Evolutionary conservation across 2,113 vertebrate genomes (phyloP).

Genomic region (Pseudorhombus dupliciocellatus): DNA sequence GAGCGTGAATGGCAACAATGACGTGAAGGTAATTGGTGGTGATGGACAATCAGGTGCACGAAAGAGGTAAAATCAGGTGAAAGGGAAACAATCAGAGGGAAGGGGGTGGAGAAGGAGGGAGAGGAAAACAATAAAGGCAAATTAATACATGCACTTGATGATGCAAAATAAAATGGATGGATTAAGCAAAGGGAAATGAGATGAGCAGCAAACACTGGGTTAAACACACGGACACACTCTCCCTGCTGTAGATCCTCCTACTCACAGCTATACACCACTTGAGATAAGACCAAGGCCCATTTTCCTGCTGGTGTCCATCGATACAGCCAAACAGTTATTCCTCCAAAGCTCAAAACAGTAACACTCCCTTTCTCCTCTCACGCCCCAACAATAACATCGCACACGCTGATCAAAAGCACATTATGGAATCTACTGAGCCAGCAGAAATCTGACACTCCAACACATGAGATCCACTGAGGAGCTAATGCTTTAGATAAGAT

Average conservation of each 20-base stretch:
- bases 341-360: not conserved
- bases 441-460: conserved; percentile 16
- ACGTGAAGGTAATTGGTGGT: not conserved
- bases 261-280: not conserved
- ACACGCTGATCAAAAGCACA: conserved; percentile 7
- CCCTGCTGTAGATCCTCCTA: not conserved
- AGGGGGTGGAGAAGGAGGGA: conserved; percentile 20
- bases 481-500: not conserved
- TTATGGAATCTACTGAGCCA: not conserved
- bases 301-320: not conserved
- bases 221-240: not conserved
- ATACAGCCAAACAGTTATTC: not conserved
- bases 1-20: conserved; percentile 5
- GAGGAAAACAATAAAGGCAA: conserved; percentile 34
- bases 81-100: conserved; percentile 11
- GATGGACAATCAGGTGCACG: not conserved
- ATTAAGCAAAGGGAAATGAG: not conserved
- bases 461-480: not conserved
- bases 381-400: not conserved
- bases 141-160: conserved; percentile 18
- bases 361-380: not conserved
- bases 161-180: conserved; percentile 5
- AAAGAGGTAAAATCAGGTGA: not conserved
- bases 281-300: not conserved
- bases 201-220: conserved; percentile 4